A percentile compares a stretch with the other conserved stretches of the same genome.
Evolutionary conservation across 2,797 vertebrate genomes (phyloP).

Genomic region (Parambassis ranga): DNA sequence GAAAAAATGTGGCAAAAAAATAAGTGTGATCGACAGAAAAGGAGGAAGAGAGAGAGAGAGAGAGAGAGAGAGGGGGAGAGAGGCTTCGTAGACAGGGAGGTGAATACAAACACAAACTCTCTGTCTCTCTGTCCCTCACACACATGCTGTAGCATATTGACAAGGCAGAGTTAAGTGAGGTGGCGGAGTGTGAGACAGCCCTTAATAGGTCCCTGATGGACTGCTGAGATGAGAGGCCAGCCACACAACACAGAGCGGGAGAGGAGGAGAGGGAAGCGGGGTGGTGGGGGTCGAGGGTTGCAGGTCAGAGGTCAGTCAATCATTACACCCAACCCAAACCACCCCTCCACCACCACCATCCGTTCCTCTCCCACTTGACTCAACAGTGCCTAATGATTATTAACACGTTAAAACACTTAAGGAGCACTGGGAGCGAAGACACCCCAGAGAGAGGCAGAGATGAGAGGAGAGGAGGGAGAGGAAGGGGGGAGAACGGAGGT

Average conservation of each 20-base stretch:
- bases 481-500: constrained; percentile 21
- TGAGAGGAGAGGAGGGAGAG: constrained; percentile 50
- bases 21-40: constrained; percentile 59
- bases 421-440: constrained; percentile 70
- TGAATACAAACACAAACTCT: constrained; percentile 72
- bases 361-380: constrained; percentile 67
- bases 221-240: constrained; percentile 77
- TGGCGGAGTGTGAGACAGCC: constrained; percentile 73
- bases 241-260: constrained; percentile 60
- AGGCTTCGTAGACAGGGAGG: constrained; percentile 67
- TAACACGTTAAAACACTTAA: constrained; percentile 83
- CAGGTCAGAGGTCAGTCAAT: constrained; percentile 72
- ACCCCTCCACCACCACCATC: constrained; percentile 8
- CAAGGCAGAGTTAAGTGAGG: constrained; percentile 77
- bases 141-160: constrained; percentile 78
- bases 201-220: constrained; percentile 82
- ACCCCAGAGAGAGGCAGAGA: constrained; percentile 65
- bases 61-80: constrained; percentile 12
- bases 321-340: constrained; percentile 51
- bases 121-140: constrained; percentile 60
- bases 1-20: constrained; percentile 47
- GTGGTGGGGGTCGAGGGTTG: constrained; percentile 53
- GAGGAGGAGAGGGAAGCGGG: background rate
- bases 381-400: constrained; percentile 78
- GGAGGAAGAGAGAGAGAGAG: background rate